A percentile compares a stretch with the other conserved stretches of the same genome.
These are phyloP conservation scores for Tachystola acroxantha DNA, from an alignment of 2,888 invertebrate genomes.

Conservation along the genomic window DNA sequence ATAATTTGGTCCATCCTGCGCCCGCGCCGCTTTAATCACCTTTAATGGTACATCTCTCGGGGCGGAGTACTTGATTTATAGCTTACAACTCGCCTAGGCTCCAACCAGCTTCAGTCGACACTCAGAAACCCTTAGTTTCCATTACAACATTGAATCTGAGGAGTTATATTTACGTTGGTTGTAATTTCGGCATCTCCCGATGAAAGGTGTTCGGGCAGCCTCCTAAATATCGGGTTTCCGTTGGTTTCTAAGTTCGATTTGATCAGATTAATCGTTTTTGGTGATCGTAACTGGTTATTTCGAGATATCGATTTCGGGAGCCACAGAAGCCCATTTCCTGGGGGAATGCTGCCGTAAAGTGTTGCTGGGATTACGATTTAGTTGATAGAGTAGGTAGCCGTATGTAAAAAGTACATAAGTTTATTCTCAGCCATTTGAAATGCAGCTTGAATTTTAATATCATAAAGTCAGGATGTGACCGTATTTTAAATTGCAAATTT, in stretches of 20 bases:
- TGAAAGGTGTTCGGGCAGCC: conserved; percentile 10
- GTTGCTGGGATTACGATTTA: conserved; percentile 1
- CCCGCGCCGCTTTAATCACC: conserved; percentile 56
- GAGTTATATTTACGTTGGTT: conserved; percentile 7
- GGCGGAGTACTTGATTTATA: conserved; percentile 56
- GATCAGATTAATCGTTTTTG: conserved; percentile 17
- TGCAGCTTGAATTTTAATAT: conserved; percentile 1
- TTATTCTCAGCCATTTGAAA: neutral
- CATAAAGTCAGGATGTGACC: neutral
- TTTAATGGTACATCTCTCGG: conserved; percentile 46
- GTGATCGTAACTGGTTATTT: conserved; percentile 8
- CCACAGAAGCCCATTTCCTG: conserved; percentile 3
- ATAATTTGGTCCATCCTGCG: conserved; percentile 69
- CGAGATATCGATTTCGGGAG: conserved; percentile 11
- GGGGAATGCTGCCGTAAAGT: neutral
- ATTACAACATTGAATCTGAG: neutral
- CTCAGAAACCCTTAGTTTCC: neutral
- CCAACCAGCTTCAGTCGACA: conserved; percentile 2
- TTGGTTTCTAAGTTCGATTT: conserved; percentile 7
- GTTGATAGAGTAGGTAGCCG: too few relatives aligned
- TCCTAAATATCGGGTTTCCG: conserved; percentile 18
- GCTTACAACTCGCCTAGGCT: conserved; percentile 15
- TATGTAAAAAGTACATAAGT: too few relatives aligned
- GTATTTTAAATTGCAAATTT: conserved; percentile 3
- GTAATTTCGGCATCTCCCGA: conserved; percentile 15